phyloP scores from a whole-genome alignment of 2,888 invertebrate genomes.

The Drosophila infuscata region DNA sequence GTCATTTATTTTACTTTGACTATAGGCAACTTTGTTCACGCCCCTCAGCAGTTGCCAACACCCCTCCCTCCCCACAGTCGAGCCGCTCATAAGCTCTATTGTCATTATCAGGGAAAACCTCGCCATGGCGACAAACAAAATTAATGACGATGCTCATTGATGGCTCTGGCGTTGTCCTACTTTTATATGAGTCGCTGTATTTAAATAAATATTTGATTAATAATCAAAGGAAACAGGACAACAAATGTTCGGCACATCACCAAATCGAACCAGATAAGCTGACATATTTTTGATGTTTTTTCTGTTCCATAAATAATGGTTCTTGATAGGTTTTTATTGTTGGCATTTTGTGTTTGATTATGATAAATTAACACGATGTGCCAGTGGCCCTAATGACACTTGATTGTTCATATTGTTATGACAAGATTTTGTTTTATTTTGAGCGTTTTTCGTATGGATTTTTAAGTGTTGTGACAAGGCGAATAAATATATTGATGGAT shows the following conservation, averaged over 20 bases:
- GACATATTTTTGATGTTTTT: conserved; percentile 46
- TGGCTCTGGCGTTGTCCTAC: conserved; percentile 34
- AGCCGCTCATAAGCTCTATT: conserved; percentile 34
- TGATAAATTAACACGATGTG: conserved; percentile 60
- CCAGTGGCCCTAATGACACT: conserved; percentile 3
- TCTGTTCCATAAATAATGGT: conserved; percentile 58
- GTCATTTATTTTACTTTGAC: conserved; percentile 59
- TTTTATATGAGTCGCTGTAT: conserved; percentile 39
- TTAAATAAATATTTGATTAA: conserved; percentile 80
- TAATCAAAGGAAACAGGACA: conserved; percentile 32
- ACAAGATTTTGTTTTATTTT: conserved; percentile 9
- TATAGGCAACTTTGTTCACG: conserved; percentile 60
- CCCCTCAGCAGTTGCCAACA: conserved; percentile 25
- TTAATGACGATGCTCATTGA: conserved; percentile 70
- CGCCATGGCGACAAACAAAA: conserved; percentile 66
- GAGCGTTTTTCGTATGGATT: background rate
- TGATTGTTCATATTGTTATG: conserved; percentile 8
- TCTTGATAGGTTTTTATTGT: conserved; percentile 70
- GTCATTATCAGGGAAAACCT: conserved; percentile 57
- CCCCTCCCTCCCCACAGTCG: background rate
- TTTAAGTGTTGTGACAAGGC: conserved; percentile 11
- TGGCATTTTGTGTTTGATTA: conserved; percentile 57
- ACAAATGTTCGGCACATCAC: conserved; percentile 6
- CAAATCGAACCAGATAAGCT: conserved; percentile 45
- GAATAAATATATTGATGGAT: background rate